A percentile compares a stretch with the other conserved stretches of the same genome.
Evolutionary conservation across 2,113 vertebrate genomes (phyloP).

Genomic region (Thinocorus orbignyianus): DNA sequence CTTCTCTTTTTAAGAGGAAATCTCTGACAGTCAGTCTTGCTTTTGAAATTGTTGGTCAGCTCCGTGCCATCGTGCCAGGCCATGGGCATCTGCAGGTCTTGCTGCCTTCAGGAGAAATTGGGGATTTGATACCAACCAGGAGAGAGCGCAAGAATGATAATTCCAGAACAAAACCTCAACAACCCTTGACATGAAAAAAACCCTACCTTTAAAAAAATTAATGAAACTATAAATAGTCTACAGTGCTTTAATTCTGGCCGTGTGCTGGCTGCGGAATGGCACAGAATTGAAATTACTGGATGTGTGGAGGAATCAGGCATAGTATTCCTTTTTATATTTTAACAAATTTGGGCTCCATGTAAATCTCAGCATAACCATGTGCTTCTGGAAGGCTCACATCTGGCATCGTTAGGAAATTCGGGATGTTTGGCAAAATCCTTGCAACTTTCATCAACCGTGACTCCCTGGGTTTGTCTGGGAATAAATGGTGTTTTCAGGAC

Average conservation of each 20-base stretch:
- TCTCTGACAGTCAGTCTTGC: not conserved
- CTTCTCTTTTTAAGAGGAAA: not conserved
- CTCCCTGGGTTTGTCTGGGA: not conserved
- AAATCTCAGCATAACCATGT: not conserved
- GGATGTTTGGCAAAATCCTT: not conserved
- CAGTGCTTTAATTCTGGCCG: not conserved
- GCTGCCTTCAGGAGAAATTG: not conserved
- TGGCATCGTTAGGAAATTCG: not conserved
- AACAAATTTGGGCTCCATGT: not conserved
- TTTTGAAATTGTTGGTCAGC: not conserved
- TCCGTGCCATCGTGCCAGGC: accelerated
- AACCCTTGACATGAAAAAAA: not conserved
- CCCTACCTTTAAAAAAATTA: not conserved
- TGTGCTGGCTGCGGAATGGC: not conserved
- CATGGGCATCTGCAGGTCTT: not conserved
- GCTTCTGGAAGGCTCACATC: not conserved
- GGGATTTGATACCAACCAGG: not conserved
- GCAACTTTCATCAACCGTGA: not conserved
- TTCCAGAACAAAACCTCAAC: not conserved
- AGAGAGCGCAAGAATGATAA: not conserved
- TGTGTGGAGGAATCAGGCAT: not conserved
- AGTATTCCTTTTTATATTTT: not conserved
- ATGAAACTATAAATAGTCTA: not conserved
- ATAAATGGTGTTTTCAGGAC: not conserved
- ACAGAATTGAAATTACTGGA: not conserved